Base-by-base conservation (phyloP, 23 tunicate species). In the Aplidium turbinatum region DNA sequence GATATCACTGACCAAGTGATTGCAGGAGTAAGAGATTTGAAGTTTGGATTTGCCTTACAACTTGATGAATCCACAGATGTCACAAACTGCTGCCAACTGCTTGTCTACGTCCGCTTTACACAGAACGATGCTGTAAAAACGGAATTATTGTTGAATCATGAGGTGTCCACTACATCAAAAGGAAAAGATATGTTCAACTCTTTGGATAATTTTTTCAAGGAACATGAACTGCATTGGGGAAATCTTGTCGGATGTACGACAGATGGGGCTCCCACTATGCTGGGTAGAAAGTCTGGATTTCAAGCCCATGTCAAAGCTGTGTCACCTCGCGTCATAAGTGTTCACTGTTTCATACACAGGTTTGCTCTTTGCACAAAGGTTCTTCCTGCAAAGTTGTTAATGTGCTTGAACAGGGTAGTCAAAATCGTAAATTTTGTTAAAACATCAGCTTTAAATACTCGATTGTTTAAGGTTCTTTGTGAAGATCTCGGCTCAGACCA, bases 401-500 rank as follows among this genome's bases (percentile, higher is more conserved):
- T 42, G 33, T 62, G 42, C 58, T 61, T 77, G 60, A 61, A 63
- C 72, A 30, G 72, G 39, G 82, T 77, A 63, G 72, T 77, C 38
- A 46, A 39, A 47, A 63, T 77, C 27, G 82, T 77, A 38, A 77
- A 77, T 63, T 62, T 77, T 77, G 72, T 77, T 4, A 77, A 77
- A 63, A 38, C 82, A 38, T 61, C 61, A 4, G 61, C 82, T 62
- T 25, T 62, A 30, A 77, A 40, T 69, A 65, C 75, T 78, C 66
- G 84, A 36, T 50, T 78, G 84, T 66, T 52, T 30, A 66, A 78
- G 66, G 63, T 35, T 32, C 64, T 66, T 25, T 66, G 75, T 66
- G 84, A 52, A 65, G 65, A 66, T 52, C 75, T 78, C 36, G 65
- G 84, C 75, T 66, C n/a, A 4, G 82, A 77, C 38, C 75, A 50